Evolutionary conservation across 2,113 vertebrate species (phyloP).

Genomic region (Barnardius zonarius): DNA sequence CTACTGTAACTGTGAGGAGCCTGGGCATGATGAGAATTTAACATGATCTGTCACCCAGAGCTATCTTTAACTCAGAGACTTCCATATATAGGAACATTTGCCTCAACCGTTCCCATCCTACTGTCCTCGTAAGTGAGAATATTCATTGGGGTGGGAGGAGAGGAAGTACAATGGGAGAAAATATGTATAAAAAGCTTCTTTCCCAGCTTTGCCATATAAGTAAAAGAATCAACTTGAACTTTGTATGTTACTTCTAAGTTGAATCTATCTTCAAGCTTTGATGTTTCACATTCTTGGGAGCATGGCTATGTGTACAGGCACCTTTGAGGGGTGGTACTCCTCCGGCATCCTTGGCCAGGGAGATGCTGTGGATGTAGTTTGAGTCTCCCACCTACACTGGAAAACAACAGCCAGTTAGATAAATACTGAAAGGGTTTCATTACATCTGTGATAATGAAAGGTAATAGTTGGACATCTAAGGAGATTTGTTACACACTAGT

Average conservation of each 20-base stretch:
- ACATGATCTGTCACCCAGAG: not conserved
- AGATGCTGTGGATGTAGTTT: not conserved
- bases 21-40: conserved; percentile 23
- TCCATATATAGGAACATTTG: conserved; percentile 43
- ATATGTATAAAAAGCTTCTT: not conserved
- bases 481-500: not conserved
- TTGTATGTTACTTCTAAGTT: not conserved
- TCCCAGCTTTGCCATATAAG: conserved; percentile 27
- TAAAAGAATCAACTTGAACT: conserved; percentile 16
- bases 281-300: not conserved
- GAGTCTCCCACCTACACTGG: not conserved
- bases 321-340: not conserved
- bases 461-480: not conserved
- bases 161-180: conserved; percentile 9
- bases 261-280: not conserved
- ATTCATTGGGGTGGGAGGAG: not conserved
- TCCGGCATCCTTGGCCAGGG: not conserved
- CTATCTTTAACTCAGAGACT: conserved; percentile 31
- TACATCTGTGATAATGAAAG: not conserved
- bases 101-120: not conserved
- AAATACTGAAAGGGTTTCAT: not conserved
- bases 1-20: not conserved
- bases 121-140: not conserved
- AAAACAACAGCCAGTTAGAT: not conserved
- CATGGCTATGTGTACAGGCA: not conserved